These are phyloP conservation scores for Drosophila parabipectinata DNA, from an alignment of 1,140 invertebrate species.

Conservation along the genomic window DNA sequence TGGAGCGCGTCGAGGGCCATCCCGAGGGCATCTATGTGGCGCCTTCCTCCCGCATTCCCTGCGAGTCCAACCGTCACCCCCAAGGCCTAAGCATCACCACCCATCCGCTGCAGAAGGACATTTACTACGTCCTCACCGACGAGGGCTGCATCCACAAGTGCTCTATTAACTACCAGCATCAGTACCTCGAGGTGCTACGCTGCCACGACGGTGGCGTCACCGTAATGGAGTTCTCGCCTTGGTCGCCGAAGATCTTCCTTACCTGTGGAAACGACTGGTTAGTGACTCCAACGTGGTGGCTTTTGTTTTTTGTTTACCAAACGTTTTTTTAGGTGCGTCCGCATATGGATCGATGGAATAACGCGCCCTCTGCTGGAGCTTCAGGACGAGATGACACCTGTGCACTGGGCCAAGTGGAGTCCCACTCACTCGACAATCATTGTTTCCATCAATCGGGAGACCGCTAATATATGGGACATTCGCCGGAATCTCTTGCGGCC, in stretches of 20 bases:
- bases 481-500: conserved; percentile 87
- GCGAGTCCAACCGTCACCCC: conserved; percentile 83
- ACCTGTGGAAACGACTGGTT: conserved; percentile 93
- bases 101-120: conserved; percentile 87
- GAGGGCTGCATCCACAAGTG: conserved; percentile 93
- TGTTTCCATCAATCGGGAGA: conserved; percentile 89
- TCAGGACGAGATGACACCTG: conserved; percentile 85
- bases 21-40: conserved; percentile 85
- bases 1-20: conserved; percentile 87
- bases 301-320: not conserved
- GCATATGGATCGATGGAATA: conserved; percentile 91
- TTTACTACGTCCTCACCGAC: conserved; percentile 92
- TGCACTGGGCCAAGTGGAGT: conserved; percentile 91
- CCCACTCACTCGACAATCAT: conserved; percentile 93
- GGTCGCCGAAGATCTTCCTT: conserved; percentile 89
- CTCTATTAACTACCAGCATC: conserved; percentile 87
- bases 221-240: conserved; percentile 91
- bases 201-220: conserved; percentile 93
- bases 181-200: conserved; percentile 89
- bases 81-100: conserved; percentile 87
- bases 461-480: conserved; percentile 90
- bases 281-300: not conserved
- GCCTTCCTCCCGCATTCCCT: conserved; percentile 6
- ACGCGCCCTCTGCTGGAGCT: conserved; percentile 88
- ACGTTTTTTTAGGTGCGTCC: conserved; percentile 84